Evolutionary conservation across 2,113 vertebrate species (phyloP).

Genomic region (Mormyrus iriodes): DNA sequence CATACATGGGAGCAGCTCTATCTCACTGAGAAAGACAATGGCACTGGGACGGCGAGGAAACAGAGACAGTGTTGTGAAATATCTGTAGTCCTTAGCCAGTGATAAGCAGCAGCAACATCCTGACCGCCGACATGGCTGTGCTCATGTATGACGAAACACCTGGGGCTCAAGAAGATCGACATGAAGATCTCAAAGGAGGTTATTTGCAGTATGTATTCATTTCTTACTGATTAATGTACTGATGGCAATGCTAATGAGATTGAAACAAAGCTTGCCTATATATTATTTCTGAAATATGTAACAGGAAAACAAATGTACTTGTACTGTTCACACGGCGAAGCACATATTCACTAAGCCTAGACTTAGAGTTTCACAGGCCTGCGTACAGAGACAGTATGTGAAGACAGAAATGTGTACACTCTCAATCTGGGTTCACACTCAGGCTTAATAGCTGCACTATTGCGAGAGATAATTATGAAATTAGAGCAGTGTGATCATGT

Average conservation of each 20-base stretch:
- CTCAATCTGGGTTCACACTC: neutral
- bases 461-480: neutral
- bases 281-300: constrained; percentile 36
- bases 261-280: constrained; percentile 33
- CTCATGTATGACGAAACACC: neutral
- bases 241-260: constrained; percentile 39
- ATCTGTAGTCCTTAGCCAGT: neutral
- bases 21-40: neutral
- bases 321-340: neutral
- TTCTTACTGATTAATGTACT: constrained; percentile 51
- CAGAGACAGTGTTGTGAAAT: neutral
- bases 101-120: neutral
- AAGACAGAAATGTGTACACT: neutral
- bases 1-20: neutral
- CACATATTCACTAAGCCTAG: neutral
- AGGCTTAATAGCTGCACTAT: neutral
- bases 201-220: constrained; percentile 35
- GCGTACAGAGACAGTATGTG: neutral
- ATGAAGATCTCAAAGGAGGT: neutral
- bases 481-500: neutral
- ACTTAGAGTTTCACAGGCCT: neutral
- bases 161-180: neutral
- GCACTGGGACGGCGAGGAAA: neutral
- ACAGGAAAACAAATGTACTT: neutral
- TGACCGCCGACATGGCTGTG: neutral